A percentile compares a stretch with the other conserved stretches of the same genome.
phyloP scores from a whole-genome alignment of 2,797 vertebrate species.

The Nothura maculosa region DNA sequence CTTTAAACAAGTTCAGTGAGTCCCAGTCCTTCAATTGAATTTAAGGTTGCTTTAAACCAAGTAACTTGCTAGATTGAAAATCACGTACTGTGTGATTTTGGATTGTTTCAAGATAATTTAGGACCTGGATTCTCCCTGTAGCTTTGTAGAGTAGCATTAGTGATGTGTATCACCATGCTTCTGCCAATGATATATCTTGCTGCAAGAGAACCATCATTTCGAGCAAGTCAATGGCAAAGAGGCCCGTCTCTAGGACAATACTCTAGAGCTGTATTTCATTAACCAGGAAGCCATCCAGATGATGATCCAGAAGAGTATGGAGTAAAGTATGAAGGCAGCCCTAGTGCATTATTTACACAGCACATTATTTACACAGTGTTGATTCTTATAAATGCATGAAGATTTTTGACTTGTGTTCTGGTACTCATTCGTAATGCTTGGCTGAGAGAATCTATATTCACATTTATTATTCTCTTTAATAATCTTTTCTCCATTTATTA shows the following conservation, averaged over 20 bases:
- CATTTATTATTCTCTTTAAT: background rate
- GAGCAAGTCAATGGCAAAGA: background rate
- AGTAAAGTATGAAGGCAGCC: background rate
- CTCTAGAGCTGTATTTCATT: background rate
- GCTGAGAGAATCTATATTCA: background rate
- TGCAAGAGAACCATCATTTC: background rate
- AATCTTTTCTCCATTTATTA: background rate
- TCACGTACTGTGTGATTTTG: background rate
- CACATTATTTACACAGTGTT: background rate
- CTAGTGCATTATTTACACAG: background rate
- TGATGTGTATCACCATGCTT: background rate
- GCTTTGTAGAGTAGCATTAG: background rate
- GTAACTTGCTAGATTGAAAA: background rate
- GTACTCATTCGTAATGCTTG: background rate
- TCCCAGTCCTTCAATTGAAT: background rate
- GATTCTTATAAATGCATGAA: background rate
- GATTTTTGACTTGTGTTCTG: background rate
- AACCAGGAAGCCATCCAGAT: background rate
- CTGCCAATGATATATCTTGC: background rate
- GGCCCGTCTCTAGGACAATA: background rate
- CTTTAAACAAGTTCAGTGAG: background rate
- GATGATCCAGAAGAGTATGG: background rate
- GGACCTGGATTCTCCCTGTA: background rate
- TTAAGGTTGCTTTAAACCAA: background rate
- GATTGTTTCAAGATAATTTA: background rate